A percentile compares a stretch with the other conserved stretches of the same genome.
Conservation (phyloP, 1,140 invertebrate species). For the Adoxophyes honmai region DNA sequence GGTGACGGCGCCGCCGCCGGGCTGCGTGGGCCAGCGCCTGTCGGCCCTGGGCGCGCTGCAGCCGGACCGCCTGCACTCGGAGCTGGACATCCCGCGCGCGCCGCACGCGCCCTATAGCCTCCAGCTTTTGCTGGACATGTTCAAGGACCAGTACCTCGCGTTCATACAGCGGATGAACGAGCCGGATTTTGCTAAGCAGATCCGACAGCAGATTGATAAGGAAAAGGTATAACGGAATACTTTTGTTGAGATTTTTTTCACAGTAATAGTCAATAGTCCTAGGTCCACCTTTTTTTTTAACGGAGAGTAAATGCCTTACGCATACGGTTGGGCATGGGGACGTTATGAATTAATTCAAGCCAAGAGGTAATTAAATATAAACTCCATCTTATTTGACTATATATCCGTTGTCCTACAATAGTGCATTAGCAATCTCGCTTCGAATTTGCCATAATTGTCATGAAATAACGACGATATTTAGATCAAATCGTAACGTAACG, state of each 20-base stretch:
- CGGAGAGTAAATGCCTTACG: too few relatives aligned
- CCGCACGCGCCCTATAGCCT: conserved; percentile 90
- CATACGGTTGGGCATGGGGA: too few relatives aligned
- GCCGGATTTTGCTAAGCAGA: conserved; percentile 83
- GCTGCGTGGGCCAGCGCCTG: conserved; percentile 93
- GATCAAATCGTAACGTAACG: too few relatives aligned
- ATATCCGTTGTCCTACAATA: too few relatives aligned
- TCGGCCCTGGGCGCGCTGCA: conserved; percentile 83
- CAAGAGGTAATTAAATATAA: too few relatives aligned
- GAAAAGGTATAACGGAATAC: conserved; percentile 80
- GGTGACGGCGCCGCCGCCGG: conserved; percentile 84
- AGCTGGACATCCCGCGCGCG: conserved; percentile 87
- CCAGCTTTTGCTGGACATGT: conserved; percentile 90
- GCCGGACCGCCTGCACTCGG: conserved; percentile 83
- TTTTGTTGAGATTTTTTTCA: neutral
- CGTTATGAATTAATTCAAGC: too few relatives aligned
- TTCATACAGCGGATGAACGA: conserved; percentile 90
- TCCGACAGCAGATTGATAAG: conserved; percentile 87
- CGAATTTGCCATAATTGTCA: too few relatives aligned
- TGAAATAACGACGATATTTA: too few relatives aligned
- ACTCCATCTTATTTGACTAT: too few relatives aligned
- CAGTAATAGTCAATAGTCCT: too few relatives aligned
- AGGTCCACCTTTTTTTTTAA: too few relatives aligned
- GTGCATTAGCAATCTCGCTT: too few relatives aligned
- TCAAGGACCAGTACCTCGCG: conserved; percentile 89